Base-by-base conservation (phyloP, 2,888 invertebrate genomes). In the Ornithoptera priamus region DNA sequence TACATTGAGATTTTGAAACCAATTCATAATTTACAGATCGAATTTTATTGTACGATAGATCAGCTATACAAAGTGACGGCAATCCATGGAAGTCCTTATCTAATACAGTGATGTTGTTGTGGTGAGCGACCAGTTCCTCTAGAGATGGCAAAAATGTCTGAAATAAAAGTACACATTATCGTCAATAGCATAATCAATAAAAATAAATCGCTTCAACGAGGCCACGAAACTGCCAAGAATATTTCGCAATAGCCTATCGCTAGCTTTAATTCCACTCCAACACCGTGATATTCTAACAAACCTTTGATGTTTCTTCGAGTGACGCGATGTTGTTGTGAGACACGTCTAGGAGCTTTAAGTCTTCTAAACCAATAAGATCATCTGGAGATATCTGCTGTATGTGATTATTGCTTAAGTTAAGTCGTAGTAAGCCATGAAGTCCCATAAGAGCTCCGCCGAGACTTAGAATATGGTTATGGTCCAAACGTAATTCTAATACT, bases 21-120 rank as follows among this genome's bases (percentile, higher is more conserved):
- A 97, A 90, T 79, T 97, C 96, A 66, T 94, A 93, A 68, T 96
- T 95, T 36, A 97, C 93, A 10, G 94, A 93, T 66, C 94, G 93
- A 73, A 97, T 97, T 79, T 94, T 93, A 85, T 97, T 97, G 80
- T 95, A 94, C 4, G 96, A 96, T 61, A 97, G 89, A 85, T 97
- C 96, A 3, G 96, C 97, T 84, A 95, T 94, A 81, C 97, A 97
- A 12, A 97, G 92, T 2, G 95, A 95, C 0, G 97, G 97, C 72
- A 97, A 88, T 1, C 97, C 97, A 77, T 97, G 96, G 85, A 97
- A 97, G 83, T 97, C 97, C 79, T 95, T 94, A 72, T 96, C 96
- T 76, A 97, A 90, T 62, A 94, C 88, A 5, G 95, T 95, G 65
- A 97, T 92, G 74, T 95, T 95, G 83, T 97, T 97, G 82, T 96